Base-by-base conservation (phyloP, 2,888 invertebrate genomes). In the Lottia scabra region DNA sequence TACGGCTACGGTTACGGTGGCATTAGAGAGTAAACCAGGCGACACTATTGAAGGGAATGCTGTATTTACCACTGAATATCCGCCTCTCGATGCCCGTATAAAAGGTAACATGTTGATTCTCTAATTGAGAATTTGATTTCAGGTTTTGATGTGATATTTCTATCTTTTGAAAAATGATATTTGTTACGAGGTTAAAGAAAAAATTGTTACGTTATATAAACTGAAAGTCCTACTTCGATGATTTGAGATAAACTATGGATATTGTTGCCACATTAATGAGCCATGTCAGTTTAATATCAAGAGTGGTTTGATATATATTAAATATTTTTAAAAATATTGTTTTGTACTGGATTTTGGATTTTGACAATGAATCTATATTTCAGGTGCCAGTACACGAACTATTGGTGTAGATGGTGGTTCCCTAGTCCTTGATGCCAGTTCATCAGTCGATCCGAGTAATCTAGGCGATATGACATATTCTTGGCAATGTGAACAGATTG, bases 1-100 rank as follows among this genome's bases (percentile, higher is more conserved):
- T 27, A 67, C 68, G 8, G 75, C 75, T 38, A 75, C 72, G 8
- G 72, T 72, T 44, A n/a, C 48, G 13, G 75, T 72, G 13, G 63
- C 72, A 23, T 62, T 75, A 48, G 62, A 23, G 27, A 63, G 66
- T 65, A 44, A 69, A 38, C 30, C 63, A 12, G 46, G 44, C 19
- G 56, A 23, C 4, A 48, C 27, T 13, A 68, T 38, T 19, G 43
- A 62, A 30, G 75, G 69, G 6, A 67, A 26, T 10, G 48, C 70
- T 38, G 19, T 48, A 15, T 67, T 75, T 48, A 72, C 67, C 16
- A 75, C 75, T n/a, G 27, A 46, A 10, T 69, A 69, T 26, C 65
- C 70, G 6, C 26, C 19, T 1, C 70, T 75, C 13, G 63, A 67
- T 10, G 72, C 72, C 13, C 15, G 5, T 4, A 70, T 75, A 19